Conservation (phyloP, 2,888 invertebrate genomes). For the Muscina levida region DNA sequence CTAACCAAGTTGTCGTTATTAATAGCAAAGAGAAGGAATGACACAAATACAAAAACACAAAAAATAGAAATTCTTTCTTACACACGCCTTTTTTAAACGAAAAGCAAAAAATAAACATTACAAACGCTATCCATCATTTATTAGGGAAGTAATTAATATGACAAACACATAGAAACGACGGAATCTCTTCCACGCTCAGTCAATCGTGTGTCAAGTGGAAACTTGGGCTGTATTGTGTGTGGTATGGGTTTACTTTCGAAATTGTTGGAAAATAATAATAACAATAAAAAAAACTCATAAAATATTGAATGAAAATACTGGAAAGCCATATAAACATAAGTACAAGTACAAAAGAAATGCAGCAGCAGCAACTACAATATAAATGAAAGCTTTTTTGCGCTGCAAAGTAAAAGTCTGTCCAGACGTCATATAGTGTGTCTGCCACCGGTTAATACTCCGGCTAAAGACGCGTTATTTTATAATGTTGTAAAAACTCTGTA, state of each 20-base stretch:
- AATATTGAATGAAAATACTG: slow-evolving; percentile 33
- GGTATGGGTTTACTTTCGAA: slow-evolving; percentile 5
- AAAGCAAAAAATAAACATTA: neutral
- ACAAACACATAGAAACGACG: slow-evolving; percentile 56
- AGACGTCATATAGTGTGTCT: neutral
- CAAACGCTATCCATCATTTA: slow-evolving; percentile 12
- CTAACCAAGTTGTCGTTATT: neutral
- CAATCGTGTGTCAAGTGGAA: neutral
- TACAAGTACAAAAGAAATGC: slow-evolving; percentile 21
- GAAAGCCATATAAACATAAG: slow-evolving; percentile 25
- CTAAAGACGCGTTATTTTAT: slow-evolving; percentile 32
- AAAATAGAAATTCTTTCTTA: slow-evolving; percentile 58
- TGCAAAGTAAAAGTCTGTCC: neutral
- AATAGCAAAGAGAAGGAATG: neutral
- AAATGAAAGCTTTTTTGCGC: slow-evolving; percentile 54
- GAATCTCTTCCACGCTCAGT: neutral
- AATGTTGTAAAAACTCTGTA: slow-evolving; percentile 38
- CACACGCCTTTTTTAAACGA: slow-evolving; percentile 41
- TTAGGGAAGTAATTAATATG: slow-evolving; percentile 62
- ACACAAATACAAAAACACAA: neutral
- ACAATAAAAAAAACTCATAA: slow-evolving; percentile 28
- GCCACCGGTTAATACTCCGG: neutral
- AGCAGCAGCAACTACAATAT: slow-evolving; percentile 39
- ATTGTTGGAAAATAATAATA: slow-evolving; percentile 27
- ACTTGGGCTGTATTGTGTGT: neutral